Conservation (phyloP, 2,797 vertebrate genomes). For the Babyrousa celebensis region DNA sequence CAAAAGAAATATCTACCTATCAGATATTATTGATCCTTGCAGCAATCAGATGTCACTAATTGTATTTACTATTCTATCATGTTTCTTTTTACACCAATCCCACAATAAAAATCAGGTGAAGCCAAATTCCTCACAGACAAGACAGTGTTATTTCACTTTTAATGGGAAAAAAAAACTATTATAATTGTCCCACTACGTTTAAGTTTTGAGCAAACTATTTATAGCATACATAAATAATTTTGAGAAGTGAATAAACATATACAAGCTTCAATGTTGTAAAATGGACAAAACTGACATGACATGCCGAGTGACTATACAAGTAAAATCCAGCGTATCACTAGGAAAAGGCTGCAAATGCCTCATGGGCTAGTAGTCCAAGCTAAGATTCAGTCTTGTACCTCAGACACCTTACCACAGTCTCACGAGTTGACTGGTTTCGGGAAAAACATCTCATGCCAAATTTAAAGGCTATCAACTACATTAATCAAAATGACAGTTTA, state of each 20-base stretch:
- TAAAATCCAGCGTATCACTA: neutral
- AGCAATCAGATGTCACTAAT: constrained; percentile 72
- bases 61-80: constrained; percentile 42
- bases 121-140: constrained; percentile 32
- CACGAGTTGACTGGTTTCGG: neutral
- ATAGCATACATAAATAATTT: neutral
- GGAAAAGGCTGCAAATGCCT: neutral
- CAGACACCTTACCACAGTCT: neutral
- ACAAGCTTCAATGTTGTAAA: neutral
- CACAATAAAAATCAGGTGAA: constrained; percentile 69
- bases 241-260: constrained; percentile 8
- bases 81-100: constrained; percentile 40
- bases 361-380: too few relatives aligned
- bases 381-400: neutral
- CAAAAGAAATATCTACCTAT: constrained; percentile 41
- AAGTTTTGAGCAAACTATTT: constrained; percentile 22
- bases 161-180: neutral
- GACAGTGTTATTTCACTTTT: constrained; percentile 57
- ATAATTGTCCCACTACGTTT: neutral
- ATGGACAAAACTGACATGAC: neutral
- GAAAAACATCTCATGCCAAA: constrained; percentile 32
- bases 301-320: neutral
- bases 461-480: constrained; percentile 5
- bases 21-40: constrained; percentile 57
- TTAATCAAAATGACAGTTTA: neutral